Conservation (phyloP, 2,888 invertebrate species). For the Microctonus aethiopoides region DNA sequence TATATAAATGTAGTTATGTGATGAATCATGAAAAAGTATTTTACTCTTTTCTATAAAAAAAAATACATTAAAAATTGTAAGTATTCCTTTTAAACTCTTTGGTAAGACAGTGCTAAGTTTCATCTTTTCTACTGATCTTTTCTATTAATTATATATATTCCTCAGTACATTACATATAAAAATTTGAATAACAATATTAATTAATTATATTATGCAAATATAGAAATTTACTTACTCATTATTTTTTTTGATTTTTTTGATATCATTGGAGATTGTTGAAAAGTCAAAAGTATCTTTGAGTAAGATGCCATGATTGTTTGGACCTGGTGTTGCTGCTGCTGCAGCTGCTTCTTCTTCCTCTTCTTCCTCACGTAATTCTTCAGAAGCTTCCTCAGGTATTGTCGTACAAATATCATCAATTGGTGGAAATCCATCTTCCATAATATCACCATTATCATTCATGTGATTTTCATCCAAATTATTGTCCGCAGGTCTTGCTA, state of each 20-base stretch:
- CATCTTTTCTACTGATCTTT: too few species aligned
- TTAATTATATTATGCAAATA: too few species aligned
- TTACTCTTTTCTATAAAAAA: too few species aligned
- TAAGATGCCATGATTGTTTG: slow-evolving; percentile 32
- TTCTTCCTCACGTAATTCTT: slow-evolving; percentile 69
- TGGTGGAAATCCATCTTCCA: slow-evolving; percentile 48
- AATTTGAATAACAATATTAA: not conserved
- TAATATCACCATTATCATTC: slow-evolving; percentile 41
- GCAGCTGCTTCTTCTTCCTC: slow-evolving; percentile 67
- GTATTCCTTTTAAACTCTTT: too few species aligned
- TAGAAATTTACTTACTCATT: slow-evolving; percentile 24
- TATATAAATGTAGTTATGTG: too few species aligned
- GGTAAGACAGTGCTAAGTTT: too few species aligned
- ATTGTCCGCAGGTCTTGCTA: slow-evolving; percentile 76
- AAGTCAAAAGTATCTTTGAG: slow-evolving; percentile 37
- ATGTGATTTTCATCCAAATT: slow-evolving; percentile 58
- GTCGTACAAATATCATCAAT: slow-evolving; percentile 63
- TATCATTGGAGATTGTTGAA: slow-evolving; percentile 19
- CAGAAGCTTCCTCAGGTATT: slow-evolving; percentile 72
- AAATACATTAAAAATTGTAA: too few species aligned
- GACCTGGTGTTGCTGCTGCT: slow-evolving; percentile 45
- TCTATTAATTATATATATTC: too few species aligned
- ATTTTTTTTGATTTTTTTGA: slow-evolving; percentile 19
- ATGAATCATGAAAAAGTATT: too few species aligned
- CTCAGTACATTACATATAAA: too few species aligned